These are phyloP conservation scores for Leistus spinibarbis DNA, from an alignment of 2,888 invertebrate species.

Conservation along the genomic window DNA sequence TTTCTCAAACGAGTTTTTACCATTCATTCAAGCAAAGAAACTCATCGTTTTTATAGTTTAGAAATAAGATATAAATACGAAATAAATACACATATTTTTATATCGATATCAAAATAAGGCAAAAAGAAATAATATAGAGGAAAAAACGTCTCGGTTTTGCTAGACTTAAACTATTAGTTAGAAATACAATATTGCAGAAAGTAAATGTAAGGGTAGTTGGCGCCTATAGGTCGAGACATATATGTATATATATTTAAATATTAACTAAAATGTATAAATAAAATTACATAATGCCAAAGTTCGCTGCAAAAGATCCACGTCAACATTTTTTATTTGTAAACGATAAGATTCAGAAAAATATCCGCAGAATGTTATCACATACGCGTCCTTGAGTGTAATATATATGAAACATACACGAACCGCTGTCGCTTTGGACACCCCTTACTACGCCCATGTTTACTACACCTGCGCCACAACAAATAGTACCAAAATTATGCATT, in stretches of 20 bases:
- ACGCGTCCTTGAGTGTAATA: slow-evolving; percentile 22
- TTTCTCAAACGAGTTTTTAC: neutral
- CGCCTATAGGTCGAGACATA: too few relatives aligned
- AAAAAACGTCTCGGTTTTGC: too few relatives aligned
- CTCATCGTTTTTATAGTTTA: too few relatives aligned
- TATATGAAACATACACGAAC: neutral
- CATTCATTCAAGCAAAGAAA: neutral
- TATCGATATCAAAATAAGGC: too few relatives aligned
- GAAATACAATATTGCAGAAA: too few relatives aligned
- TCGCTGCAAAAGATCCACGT: neutral
- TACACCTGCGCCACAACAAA: slow-evolving; percentile 10
- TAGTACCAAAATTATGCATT: slow-evolving; percentile 15
- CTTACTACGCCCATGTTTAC: slow-evolving; percentile 40
- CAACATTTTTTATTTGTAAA: neutral
- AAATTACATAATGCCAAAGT: neutral
- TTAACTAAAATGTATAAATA: neutral
- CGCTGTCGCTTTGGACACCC: slow-evolving; percentile 28
- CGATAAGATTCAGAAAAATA: slow-evolving; percentile 27
- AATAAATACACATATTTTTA: too few relatives aligned
- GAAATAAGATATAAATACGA: too few relatives aligned
- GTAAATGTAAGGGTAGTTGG: too few relatives aligned
- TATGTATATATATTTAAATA: neutral
- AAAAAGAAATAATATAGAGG: too few relatives aligned
- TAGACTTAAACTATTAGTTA: too few relatives aligned
- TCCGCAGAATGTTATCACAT: slow-evolving; percentile 33